These are phyloP conservation scores for Diacarnus erythraeanus DNA, from an alignment of 37 sponge, comb jelly and placozoan genomes.

Conservation along the genomic window DNA sequence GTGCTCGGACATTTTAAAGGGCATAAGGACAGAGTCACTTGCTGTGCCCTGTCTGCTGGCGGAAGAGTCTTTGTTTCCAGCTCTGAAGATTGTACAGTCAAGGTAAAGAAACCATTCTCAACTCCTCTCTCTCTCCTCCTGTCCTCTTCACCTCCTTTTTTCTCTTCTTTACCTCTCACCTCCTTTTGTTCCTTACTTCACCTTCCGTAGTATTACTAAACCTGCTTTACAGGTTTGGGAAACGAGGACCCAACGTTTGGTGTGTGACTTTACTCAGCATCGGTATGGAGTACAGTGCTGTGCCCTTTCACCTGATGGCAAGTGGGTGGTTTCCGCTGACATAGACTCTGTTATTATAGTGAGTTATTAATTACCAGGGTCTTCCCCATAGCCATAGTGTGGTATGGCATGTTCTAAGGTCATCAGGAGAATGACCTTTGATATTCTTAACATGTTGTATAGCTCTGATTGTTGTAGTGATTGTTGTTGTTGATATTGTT, in stretches of 20 bases:
- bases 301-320: conserved; percentile 52
- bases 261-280: conserved; percentile 36
- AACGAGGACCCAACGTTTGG: conserved; percentile 2
- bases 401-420: background rate
- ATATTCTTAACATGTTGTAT: too few relatives aligned
- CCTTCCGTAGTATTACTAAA: too few relatives aligned
- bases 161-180: too few relatives aligned
- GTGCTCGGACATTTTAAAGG: conserved; percentile 33
- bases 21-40: conserved; percentile 47
- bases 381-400: background rate
- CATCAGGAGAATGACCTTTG: too few relatives aligned
- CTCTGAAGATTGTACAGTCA: conserved; percentile 57
- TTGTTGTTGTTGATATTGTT: too few relatives aligned
- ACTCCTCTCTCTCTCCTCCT: background rate
- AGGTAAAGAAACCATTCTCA: too few relatives aligned
- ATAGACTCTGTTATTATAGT: conserved; percentile 53
- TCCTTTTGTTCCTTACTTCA: too few relatives aligned
- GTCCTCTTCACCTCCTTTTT: too few relatives aligned
- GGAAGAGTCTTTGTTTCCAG: conserved; percentile 38
- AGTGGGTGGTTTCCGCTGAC: conserved; percentile 49
- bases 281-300: conserved; percentile 55
- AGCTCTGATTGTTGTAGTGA: too few relatives aligned
- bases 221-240: conserved; percentile 61
- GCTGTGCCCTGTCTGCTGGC: conserved; percentile 24
- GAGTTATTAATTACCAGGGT: conserved; percentile 6